Evolutionary conservation across 2,888 invertebrate species (phyloP), one percentile per base, ranked within the genome.

Genomic region (Sphaeridia pumilis): DNA sequence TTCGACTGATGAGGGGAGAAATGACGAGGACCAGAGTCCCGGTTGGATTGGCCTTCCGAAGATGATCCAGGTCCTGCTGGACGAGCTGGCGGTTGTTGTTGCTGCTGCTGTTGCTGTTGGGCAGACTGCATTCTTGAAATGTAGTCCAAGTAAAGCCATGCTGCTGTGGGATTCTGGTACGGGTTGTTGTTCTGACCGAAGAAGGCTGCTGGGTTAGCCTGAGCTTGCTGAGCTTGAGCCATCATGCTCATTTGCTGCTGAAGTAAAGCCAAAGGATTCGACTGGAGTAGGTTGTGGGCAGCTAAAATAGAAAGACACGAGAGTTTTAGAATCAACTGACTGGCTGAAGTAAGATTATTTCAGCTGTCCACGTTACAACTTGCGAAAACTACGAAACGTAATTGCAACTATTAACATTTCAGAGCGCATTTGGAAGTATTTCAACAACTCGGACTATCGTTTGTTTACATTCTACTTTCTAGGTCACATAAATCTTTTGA

Each of bases 81-180:
- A 25, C 24, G 14, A 17, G 44, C n/a, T 5, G n/a, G 24, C 21
- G 44, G 44, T 25, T 24, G 35, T 35, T 42, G 49, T 53, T 41
- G 45, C 49, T 51, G 38, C 45, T 38, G 38, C 21, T 38, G 38
- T 20, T 38, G n/a, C n/a, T 54, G 51, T 47, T 58, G 58, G 26
- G 58, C 57, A 22, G 57, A 55, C 38, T 58, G 57, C 17, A 60
- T 60, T 28, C 59, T 34, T 28, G 54, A 52, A 36, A 58, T 41
- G 45, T 58, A 58, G 34, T 60, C 56, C 36, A 61, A 52, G 45
- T 61, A 61, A 52, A 59, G 52, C 56, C 57, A 60, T 10, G 59
- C 56, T 10, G 61, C 61, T 14, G 60, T 57, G n/a, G 59, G 56
- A 43, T 57, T 55, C 46, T 51, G 51, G 28, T 52, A 51, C 21